Percentiles rank a stretch among this genome's conserved stretches.
Evolutionary conservation across 2,888 invertebrate genomes (phyloP).

Genomic region (Tetanocera ferruginea): DNA sequence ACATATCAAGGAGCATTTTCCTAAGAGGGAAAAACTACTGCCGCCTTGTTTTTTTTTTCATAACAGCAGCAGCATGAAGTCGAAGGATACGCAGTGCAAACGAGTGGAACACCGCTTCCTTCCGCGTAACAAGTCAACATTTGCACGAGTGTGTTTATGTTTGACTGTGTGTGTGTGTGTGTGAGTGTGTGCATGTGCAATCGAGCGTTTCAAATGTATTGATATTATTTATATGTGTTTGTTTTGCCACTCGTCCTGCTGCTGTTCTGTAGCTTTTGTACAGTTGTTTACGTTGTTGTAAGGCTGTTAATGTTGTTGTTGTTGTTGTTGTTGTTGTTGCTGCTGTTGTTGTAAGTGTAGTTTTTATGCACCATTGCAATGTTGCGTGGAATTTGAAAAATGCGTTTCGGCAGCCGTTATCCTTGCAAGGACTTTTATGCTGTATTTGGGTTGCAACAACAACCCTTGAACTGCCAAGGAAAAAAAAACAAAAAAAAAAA

Average conservation of each 20-base stretch:
- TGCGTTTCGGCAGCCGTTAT: constrained; percentile 37
- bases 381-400: constrained; percentile 50
- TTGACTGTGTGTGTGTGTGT: background rate
- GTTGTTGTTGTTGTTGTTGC: constrained; percentile 22
- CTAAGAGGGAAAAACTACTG: background rate
- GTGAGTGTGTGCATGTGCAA: constrained; percentile 19
- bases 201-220: constrained; percentile 26
- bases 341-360: constrained; percentile 44
- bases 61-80: background rate
- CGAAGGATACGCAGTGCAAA: background rate
- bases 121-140: background rate
- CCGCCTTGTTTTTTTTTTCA: background rate
- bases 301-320: background rate
- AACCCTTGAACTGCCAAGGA: constrained; percentile 1
- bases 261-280: background rate
- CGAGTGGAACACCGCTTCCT: constrained; percentile 6
- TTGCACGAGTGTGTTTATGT: background rate
- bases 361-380: constrained; percentile 45
- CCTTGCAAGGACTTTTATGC: constrained; percentile 31
- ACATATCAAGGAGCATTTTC: background rate
- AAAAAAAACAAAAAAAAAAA: too few relatives aligned
- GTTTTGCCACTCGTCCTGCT: background rate
- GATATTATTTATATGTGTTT: constrained; percentile 26
- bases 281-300: constrained; percentile 29
- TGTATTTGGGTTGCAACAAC: background rate